phyloP scores from a whole-genome alignment of 2,888 invertebrate species.

The Melanotus villosus region DNA sequence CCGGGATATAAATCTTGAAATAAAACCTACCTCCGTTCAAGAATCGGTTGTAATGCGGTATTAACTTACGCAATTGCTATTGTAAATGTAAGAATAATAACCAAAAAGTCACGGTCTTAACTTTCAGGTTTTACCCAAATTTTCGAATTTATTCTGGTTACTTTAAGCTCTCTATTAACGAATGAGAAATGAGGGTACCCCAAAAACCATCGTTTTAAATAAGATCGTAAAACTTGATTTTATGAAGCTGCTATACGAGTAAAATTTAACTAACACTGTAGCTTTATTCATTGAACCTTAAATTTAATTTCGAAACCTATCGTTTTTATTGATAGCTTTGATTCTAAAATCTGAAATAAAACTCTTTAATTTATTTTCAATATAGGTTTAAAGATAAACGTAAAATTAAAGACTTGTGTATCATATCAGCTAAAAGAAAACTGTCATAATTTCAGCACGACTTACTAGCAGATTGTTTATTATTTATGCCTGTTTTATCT shows the following conservation, averaged over 20 bases:
- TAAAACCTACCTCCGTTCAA: slow-evolving; percentile 39
- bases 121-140: background rate
- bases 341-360: no score
- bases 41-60: slow-evolving; percentile 12
- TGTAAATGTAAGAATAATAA: background rate
- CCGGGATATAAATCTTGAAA: slow-evolving; percentile 44
- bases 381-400: no score
- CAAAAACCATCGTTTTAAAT: background rate
- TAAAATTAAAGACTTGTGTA: no score
- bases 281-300: no score
- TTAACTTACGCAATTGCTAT: slow-evolving; percentile 19
- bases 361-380: no score
- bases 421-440: no score
- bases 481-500: no score
- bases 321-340: no score
- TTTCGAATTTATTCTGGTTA: slow-evolving; percentile 8
- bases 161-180: slow-evolving; percentile 5
- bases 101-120: background rate
- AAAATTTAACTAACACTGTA: background rate
- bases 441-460: no score
- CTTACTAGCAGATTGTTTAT: no score
- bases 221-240: background rate
- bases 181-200: background rate
- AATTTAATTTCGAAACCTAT: no score
- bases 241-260: background rate